These are phyloP conservation scores for Diaphora mendica DNA, from an alignment of 2,888 invertebrate species.

Conservation along the genomic window DNA sequence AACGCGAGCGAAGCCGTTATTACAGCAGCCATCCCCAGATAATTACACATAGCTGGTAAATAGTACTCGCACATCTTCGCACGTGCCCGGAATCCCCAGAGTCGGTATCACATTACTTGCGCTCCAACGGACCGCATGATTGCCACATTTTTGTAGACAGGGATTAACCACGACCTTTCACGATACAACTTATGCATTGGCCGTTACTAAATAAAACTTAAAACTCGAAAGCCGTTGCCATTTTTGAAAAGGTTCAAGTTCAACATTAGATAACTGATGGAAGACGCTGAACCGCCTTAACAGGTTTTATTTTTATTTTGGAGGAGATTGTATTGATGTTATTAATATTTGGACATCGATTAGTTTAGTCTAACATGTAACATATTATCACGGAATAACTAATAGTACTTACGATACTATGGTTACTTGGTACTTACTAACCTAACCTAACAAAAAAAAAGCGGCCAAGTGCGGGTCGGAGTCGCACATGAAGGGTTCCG, in stretches of 20 bases:
- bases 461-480: no score
- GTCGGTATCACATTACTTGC: conserved; percentile 38
- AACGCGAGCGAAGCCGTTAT: not conserved
- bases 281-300: not conserved
- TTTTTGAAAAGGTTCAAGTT: conserved; percentile 5
- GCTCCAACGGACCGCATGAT: conserved; percentile 58
- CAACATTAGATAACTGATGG: not conserved
- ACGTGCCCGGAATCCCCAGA: conserved; percentile 18
- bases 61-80: conserved; percentile 12
- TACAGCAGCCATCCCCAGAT: conserved; percentile 8
- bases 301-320: no score
- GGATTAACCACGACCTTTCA: conserved; percentile 19
- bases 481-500: no score
- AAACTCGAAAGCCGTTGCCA: conserved; percentile 13
- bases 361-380: no score
- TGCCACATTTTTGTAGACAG: conserved; percentile 48
- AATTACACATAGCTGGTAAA: conserved; percentile 13
- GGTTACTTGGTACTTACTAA: no score
- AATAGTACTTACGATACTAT: no score
- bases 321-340: not conserved
- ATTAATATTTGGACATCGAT: not conserved
- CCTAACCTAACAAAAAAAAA: no score
- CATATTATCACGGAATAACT: no score
- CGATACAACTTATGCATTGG: conserved; percentile 15
- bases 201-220: conserved; percentile 24